Conservation (phyloP, 1,140 invertebrate species). For the Apis mellifera region DNA sequence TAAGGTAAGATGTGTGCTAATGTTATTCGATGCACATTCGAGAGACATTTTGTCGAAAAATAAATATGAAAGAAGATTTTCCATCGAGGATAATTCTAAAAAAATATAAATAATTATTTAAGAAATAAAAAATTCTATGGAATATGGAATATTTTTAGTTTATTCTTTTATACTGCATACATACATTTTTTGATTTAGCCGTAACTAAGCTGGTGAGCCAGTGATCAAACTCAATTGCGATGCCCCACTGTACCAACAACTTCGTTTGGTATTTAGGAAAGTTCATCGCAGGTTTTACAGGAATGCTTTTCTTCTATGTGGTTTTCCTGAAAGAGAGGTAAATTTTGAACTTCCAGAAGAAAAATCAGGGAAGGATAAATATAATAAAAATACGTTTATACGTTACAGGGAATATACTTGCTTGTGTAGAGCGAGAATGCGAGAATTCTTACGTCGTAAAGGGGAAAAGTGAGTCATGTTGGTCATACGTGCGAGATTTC, state of each 20-base stretch:
- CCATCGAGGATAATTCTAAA: neutral
- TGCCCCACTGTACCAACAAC: constrained; percentile 69
- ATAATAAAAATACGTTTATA: constrained; percentile 12
- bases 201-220: neutral
- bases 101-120: neutral
- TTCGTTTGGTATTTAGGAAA: constrained; percentile 72
- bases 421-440: constrained; percentile 45
- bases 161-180: neutral
- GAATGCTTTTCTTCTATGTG: constrained; percentile 69
- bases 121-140: neutral
- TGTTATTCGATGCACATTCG: neutral
- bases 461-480: constrained; percentile 66
- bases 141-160: neutral
- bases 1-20: neutral
- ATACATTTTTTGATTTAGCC: neutral
- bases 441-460: constrained; percentile 30
- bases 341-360: neutral
- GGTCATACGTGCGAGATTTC: constrained; percentile 55
- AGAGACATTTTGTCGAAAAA: too few relatives aligned
- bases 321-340: constrained; percentile 67
- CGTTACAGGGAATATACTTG: constrained; percentile 55
- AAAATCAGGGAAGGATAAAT: neutral
- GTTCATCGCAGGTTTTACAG: constrained; percentile 68
- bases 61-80: neutral
- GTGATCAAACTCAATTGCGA: constrained; percentile 24